Base-by-base conservation (phyloP, 2,888 invertebrate species). In the Coelogynopora nodosa region DNA sequence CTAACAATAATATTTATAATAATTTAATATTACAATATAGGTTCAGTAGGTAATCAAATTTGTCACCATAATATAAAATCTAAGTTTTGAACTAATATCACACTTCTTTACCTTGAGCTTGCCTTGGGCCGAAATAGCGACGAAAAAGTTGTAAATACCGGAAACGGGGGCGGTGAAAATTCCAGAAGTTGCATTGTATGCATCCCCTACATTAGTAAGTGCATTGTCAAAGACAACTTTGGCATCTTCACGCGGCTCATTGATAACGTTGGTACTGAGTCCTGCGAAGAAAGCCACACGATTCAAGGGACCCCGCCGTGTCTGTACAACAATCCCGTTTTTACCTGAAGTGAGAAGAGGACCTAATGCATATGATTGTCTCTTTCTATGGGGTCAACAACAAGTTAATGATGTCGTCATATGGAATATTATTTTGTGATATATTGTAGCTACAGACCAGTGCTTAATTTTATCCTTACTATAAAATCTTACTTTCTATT, bases 111-210 rank as follows among this genome's bases (percentile, higher is more conserved):
- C 86, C 31, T 80, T 86, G 30, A 31, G 26, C 31, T 74, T 31
- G 10, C 86, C 86, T 86, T 86, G 86, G 23, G 86, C 86, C 29
- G 86, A 80, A 13, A 86, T 85, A 10, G 80, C 80, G 1, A 86
- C 82, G 27, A 28, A 30, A 30, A 86, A 84, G 0, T 74, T 28
- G n/a, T 86, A 86, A 10, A 86, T 83, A 18, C 86, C 86, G 27
- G 86, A 30, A 1, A 86, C 86, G 30, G 86, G 80, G 5, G 86
- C 86, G 0, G 86, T 86, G 86, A 86, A 86, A 13, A 74, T 29
- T 1, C 86, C 86, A 0, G 86, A 81, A 83, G 67, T 84, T 1
- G 67, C 30, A 30, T 86, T 81, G 30, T 86, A 86, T 28, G 86
- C 80, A 29, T 81, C n/a, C 5, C 86, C 86, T 0, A 84, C 67